Evolutionary conservation across 2,888 invertebrate genomes (phyloP).

Genomic region (Muschampia plurimacula): DNA sequence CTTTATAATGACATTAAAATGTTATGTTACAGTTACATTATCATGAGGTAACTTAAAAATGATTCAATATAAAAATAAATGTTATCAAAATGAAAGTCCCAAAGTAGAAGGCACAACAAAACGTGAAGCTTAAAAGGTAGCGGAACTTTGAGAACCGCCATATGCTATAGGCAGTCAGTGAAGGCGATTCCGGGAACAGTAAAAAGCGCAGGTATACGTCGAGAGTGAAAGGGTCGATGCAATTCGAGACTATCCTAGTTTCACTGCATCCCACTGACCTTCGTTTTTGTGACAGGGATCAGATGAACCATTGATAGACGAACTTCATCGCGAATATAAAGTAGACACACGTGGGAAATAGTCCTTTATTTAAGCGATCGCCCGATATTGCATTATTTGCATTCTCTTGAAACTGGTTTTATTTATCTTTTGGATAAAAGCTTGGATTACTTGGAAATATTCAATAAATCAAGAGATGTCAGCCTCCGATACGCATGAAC

Average conservation of each 20-base stretch:
- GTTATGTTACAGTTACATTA: too few species aligned
- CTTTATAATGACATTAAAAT: too few species aligned
- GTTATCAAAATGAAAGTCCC: too few species aligned
- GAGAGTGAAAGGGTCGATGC: slow-evolving; percentile 86
- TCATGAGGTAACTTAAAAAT: too few species aligned
- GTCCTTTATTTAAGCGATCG: slow-evolving; percentile 61
- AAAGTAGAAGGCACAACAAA: too few species aligned
- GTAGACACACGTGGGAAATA: slow-evolving; percentile 81
- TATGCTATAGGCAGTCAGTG: slow-evolving; percentile 45
- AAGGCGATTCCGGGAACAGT: slow-evolving; percentile 74
- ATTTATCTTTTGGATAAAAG: slow-evolving; percentile 35
- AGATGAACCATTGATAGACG: slow-evolving; percentile 64
- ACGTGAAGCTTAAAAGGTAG: neutral
- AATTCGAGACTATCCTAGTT: slow-evolving; percentile 81
- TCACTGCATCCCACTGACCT: slow-evolving; percentile 75
- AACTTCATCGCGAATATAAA: slow-evolving; percentile 66
- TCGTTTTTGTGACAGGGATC: slow-evolving; percentile 64
- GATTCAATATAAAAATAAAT: too few species aligned
- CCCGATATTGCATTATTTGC: slow-evolving; percentile 73
- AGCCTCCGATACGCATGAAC: neutral
- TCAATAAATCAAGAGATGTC: slow-evolving; percentile 8
- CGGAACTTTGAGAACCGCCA: slow-evolving; percentile 63
- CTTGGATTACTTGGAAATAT: slow-evolving; percentile 24
- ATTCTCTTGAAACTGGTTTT: slow-evolving; percentile 51
- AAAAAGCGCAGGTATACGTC: slow-evolving; percentile 83